A percentile compares a stretch with the other conserved stretches of the same genome.
Conservation (phyloP, 1,140 invertebrate species). For the Cydia splendana region DNA sequence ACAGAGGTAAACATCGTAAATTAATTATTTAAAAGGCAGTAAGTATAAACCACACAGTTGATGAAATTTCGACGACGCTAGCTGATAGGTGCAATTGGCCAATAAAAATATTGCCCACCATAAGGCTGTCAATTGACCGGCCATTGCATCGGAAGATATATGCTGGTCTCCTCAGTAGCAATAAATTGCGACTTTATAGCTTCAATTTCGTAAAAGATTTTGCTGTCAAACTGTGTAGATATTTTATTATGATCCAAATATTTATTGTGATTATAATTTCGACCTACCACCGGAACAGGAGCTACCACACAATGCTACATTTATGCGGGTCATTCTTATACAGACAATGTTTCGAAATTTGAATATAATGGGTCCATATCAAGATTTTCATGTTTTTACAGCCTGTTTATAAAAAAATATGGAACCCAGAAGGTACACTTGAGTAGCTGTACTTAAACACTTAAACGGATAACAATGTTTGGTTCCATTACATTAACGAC, state of each 20-base stretch:
- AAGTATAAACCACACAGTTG: slow-evolving; percentile 5
- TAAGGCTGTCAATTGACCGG: slow-evolving; percentile 8
- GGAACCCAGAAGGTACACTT: too few relatives aligned
- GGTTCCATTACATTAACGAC: too few relatives aligned
- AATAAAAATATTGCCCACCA: slow-evolving; percentile 25
- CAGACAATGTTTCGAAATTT: not conserved
- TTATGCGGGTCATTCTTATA: not conserved
- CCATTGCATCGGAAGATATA: slow-evolving; percentile 23
- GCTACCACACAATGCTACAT: not conserved
- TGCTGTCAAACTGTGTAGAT: slow-evolving; percentile 1
- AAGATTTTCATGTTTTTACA: not conserved
- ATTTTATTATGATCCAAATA: slow-evolving; percentile 22
- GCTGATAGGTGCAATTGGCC: slow-evolving; percentile 27
- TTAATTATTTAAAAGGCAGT: not conserved
- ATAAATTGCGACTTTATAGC: slow-evolving; percentile 23
- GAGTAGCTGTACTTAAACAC: too few relatives aligned
- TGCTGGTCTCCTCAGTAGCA: not conserved
- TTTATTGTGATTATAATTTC: slow-evolving; percentile 18
- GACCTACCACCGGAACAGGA: not conserved
- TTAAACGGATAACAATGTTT: too few relatives aligned
- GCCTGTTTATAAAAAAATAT: not conserved
- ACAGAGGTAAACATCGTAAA: slow-evolving; percentile 10
- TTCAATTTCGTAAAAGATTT: slow-evolving; percentile 23
- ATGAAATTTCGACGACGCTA: not conserved
- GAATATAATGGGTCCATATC: not conserved